Percentiles rank a stretch among this genome's conserved stretches.
Conservation (phyloP, 2,797 vertebrate species). For the Cephalopachus bancanus region DNA sequence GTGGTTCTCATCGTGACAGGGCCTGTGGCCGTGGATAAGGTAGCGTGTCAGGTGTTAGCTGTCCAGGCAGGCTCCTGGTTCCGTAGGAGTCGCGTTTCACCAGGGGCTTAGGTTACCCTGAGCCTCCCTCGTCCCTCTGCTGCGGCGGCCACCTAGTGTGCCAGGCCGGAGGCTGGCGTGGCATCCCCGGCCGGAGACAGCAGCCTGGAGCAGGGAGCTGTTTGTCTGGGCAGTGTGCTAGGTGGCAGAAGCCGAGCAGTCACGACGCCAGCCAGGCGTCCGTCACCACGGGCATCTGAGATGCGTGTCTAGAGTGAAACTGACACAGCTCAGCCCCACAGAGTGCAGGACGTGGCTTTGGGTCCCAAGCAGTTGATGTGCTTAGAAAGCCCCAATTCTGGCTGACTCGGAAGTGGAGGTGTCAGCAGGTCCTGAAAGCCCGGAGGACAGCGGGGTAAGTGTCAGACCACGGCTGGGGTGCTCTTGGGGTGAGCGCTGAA, state of each 20-base stretch:
- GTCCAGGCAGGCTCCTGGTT: slow-evolving; percentile 71
- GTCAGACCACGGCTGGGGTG: background rate
- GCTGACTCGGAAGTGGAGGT: background rate
- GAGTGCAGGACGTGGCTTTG: background rate
- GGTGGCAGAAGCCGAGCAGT: slow-evolving; percentile 37
- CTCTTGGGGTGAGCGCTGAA: background rate
- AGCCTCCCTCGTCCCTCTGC: slow-evolving; percentile 62
- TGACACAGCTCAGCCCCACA: background rate
- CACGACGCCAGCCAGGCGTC: slow-evolving; percentile 55
- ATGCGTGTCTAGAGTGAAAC: slow-evolving; percentile 30
- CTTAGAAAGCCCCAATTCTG: background rate
- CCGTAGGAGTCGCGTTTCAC: slow-evolving; percentile 71
- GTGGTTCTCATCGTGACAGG: background rate
- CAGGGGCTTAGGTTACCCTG: slow-evolving; percentile 71
- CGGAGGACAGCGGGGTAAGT: slow-evolving; percentile 60
- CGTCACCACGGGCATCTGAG: slow-evolving; percentile 25
- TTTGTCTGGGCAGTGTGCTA: slow-evolving; percentile 38
- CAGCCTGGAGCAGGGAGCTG: slow-evolving; percentile 29
- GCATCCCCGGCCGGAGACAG: slow-evolving; percentile 32
- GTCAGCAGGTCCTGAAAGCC: background rate
- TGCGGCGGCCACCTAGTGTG: slow-evolving; percentile 30
- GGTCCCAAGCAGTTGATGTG: slow-evolving; percentile 1
- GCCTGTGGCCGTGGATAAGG: slow-evolving; percentile 67
- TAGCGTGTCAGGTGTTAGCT: slow-evolving; percentile 82
- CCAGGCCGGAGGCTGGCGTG: slow-evolving; percentile 52